Evolutionary conservation across 2,888 invertebrate species (phyloP), one percentile per base, ranked within the genome.

Genomic region (Xiphydria camelus): DNA sequence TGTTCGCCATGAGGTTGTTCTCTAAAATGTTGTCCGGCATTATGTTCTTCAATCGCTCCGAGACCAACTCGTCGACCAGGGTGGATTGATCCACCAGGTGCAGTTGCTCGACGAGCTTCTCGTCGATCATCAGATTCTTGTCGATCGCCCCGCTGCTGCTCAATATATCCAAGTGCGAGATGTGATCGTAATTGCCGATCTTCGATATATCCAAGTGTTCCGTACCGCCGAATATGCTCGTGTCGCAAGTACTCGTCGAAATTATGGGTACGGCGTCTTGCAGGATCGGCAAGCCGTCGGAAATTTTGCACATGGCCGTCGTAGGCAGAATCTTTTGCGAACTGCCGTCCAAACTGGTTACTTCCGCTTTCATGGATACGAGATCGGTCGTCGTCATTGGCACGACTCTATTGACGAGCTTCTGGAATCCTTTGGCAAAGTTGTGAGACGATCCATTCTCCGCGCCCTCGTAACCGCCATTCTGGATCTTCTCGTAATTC

Each of bases 61-160:
- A 69, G 5, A 72, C 71, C 9, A 73, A 36, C 31, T 72, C 72
- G 39, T 73, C 73, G 7, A 71, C 72, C 32, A 73, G 61, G 51
- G 68, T 68, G 9, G 70, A 61, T 47, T 70, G 72, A 43, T 73
- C 70, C 3, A 68, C 70, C 7, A 72, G 53, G 43, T 72, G 67
- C 33, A 73, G 42, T 4, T 72, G 71, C 32, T 73, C 72, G 2
- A 68, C 72, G 26, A 73, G 53, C 42, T 73, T 73, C n/a, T 72
- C 72, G 19, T 73, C 72, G 15, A 73, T 71, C 49, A 71, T 60
- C 26, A 73, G 55, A 44, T 68, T 67, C 19, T 69, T 69, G 41
- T 69, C 70, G 18, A 69, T 67, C 0, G 64, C 69, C 0, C 67
- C 62, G 26, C 64, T 66, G 3, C 61, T 65, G 44, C 63, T 66